Percentiles rank a stretch among this genome's conserved stretches.
phyloP scores from a whole-genome alignment of 1,140 invertebrate genomes.

The Patella vulgata region DNA sequence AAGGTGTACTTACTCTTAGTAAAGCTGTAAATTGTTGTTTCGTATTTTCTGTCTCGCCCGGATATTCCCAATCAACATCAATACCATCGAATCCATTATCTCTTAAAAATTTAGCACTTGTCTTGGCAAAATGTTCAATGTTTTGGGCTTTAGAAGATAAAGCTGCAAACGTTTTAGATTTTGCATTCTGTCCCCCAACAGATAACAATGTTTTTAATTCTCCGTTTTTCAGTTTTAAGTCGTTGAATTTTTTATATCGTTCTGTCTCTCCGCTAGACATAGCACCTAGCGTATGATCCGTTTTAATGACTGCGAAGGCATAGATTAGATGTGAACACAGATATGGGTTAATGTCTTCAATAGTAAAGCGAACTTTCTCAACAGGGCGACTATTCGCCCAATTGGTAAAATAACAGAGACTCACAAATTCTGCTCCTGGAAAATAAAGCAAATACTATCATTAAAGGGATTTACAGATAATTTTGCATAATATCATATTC shows the following conservation, averaged over 20 bases:
- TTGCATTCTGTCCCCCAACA: conserved; percentile 35
- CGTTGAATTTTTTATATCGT: conserved; percentile 57
- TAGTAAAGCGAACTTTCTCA: conserved; percentile 80
- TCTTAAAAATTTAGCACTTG: conserved; percentile 84
- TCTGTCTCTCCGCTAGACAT: not conserved
- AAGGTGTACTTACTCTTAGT: conserved; percentile 16
- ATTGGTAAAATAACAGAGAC: conserved; percentile 91
- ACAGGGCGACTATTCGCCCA: conserved; percentile 91
- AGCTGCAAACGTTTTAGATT: conserved; percentile 17
- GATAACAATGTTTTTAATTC: conserved; percentile 55
- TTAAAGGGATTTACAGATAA: too few relatives aligned
- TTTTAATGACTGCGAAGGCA: conserved; percentile 82
- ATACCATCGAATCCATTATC: conserved; percentile 73
- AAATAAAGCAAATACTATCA: too few relatives aligned
- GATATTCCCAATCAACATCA: conserved; percentile 58
- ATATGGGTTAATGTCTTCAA: conserved; percentile 84
- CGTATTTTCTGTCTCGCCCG: conserved; percentile 34
- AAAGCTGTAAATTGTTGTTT: conserved; percentile 24
- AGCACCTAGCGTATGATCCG: not conserved
- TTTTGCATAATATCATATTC: too few relatives aligned
- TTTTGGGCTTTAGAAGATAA: conserved; percentile 16
- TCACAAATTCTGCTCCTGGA: conserved; percentile 26
- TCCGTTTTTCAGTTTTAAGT: conserved; percentile 92
- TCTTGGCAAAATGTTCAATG: conserved; percentile 42
- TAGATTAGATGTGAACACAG: conserved; percentile 94